Conservation (phyloP, 1,140 invertebrate genomes). For the Ooceraea biroi region DNA sequence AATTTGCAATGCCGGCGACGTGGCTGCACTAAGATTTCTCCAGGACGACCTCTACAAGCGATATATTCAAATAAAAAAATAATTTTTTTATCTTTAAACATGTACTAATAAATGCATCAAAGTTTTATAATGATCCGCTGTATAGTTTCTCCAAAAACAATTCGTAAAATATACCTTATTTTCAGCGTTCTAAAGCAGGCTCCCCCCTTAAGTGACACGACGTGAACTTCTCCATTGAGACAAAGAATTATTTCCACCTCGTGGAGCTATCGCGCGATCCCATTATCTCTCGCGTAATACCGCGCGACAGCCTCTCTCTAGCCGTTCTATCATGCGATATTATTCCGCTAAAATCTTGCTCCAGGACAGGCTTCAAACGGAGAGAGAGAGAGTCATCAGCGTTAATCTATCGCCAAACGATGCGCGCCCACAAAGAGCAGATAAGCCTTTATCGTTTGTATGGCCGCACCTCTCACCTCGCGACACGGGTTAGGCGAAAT, state of each 20-base stretch:
- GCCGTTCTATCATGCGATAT: slow-evolving; percentile 14
- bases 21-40: no score
- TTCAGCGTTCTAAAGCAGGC: no score
- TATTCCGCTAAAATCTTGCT: slow-evolving; percentile 43
- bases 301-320: neutral
- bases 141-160: no score
- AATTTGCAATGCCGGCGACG: no score
- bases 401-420: slow-evolving; percentile 49
- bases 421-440: slow-evolving; percentile 28
- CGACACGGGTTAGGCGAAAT: slow-evolving; percentile 54
- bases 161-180: no score
- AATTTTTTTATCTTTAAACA: no score
- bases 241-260: slow-evolving; percentile 32
- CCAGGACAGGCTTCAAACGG: neutral
- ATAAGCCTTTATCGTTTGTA: slow-evolving; percentile 38
- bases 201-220: neutral
- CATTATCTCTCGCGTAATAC: slow-evolving; percentile 25
- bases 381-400: neutral
- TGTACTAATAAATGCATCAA: no score
- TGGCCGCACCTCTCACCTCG: slow-evolving; percentile 5
- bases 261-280: neutral
- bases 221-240: slow-evolving; percentile 1
- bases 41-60: no score
- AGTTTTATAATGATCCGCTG: no score
- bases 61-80: no score